phyloP scores from a whole-genome alignment of 35 echinoderm and acorn worm species.

The Ophioderma brevispina region DNA sequence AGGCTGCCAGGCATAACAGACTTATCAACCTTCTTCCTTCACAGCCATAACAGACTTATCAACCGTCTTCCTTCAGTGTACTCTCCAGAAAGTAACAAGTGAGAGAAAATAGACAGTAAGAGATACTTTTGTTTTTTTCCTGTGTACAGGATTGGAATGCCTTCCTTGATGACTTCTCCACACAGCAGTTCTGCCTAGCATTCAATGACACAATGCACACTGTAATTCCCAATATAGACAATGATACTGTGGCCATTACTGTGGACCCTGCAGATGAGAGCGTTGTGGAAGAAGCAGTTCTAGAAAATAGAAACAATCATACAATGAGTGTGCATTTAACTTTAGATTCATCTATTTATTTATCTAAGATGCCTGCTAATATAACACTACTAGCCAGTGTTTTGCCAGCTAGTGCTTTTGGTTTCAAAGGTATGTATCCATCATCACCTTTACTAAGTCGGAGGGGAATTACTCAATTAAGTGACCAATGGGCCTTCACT shows the following conservation, averaged over 20 bases:
- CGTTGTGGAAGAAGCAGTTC: slow-evolving; percentile 32
- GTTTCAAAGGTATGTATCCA: background rate
- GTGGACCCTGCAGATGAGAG: background rate
- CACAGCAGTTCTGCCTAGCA: slow-evolving; percentile 36
- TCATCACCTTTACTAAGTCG: too few relatives aligned
- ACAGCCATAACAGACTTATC: too few relatives aligned
- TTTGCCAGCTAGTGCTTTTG: background rate
- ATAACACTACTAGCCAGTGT: slow-evolving; percentile 39
- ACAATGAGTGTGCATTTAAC: slow-evolving; percentile 26
- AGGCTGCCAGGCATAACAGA: too few relatives aligned
- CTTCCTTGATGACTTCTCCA: slow-evolving; percentile 53
- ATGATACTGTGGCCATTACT: slow-evolving; percentile 1
- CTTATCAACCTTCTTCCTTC: too few relatives aligned
- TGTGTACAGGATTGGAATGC: slow-evolving; percentile 66
- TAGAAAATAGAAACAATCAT: slow-evolving; percentile 17
- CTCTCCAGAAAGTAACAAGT: too few relatives aligned
- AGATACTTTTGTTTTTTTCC: background rate
- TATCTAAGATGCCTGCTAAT: slow-evolving; percentile 19
- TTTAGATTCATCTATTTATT: slow-evolving; percentile 10
- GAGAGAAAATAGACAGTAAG: too few relatives aligned
- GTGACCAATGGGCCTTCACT: too few relatives aligned
- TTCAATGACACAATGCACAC: slow-evolving; percentile 44
- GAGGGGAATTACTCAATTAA: too few relatives aligned
- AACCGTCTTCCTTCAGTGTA: too few relatives aligned
- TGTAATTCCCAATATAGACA: background rate